Percentiles rank a stretch among this genome's conserved stretches.
Conservation (phyloP, 2,888 invertebrate species). For the Leptothorax acervorum region DNA sequence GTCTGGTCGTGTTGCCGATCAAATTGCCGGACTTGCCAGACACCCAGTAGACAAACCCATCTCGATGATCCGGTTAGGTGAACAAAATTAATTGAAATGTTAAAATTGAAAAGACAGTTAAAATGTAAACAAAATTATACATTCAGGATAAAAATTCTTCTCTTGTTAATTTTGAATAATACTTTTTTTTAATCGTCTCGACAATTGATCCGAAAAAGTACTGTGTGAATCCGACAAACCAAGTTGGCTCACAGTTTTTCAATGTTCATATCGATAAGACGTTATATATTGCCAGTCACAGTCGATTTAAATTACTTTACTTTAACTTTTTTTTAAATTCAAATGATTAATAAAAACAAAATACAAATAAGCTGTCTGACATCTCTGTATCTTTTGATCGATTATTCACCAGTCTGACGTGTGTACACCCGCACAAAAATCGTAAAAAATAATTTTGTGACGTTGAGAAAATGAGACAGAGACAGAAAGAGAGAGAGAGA, state of each 20-base stretch:
- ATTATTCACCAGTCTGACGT: background rate
- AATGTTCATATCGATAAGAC: no score
- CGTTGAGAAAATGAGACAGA: background rate
- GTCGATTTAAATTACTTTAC: no score
- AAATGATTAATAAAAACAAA: background rate
- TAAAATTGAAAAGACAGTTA: background rate
- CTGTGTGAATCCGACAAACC: no score
- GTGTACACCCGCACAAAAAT: background rate
- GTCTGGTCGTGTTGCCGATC: conserved; percentile 40
- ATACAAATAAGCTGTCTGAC: background rate
- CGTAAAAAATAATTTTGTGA: conserved; percentile 14
- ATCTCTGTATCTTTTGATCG: background rate
- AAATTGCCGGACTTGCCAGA: background rate
- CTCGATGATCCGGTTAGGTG: background rate
- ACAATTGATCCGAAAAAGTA: no score
- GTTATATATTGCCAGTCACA: no score
- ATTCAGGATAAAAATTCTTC: background rate
- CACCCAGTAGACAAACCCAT: background rate
- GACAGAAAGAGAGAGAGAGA: background rate
- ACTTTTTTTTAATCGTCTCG: no score
- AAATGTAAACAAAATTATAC: background rate
- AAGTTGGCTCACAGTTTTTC: no score
- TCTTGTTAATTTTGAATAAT: background rate
- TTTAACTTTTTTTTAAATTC: background rate
- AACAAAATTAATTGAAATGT: background rate